Conservation (phyloP, 2,888 invertebrate species). For the Strigamia crassipes region DNA sequence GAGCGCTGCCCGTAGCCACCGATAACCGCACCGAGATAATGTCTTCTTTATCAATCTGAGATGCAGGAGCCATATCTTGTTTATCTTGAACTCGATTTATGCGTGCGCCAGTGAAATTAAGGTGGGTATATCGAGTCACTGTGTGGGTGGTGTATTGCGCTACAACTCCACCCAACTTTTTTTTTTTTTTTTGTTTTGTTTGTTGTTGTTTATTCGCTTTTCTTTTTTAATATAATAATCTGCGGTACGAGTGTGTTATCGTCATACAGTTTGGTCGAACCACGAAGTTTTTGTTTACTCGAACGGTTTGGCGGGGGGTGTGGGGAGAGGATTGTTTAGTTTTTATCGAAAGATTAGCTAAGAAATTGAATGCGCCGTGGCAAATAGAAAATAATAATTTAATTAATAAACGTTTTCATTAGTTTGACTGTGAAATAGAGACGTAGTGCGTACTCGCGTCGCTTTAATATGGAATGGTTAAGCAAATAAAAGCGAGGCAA, state of each 20-base stretch:
- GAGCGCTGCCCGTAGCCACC: background rate
- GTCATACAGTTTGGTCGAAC: background rate
- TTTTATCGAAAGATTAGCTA: background rate
- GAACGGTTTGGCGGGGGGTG: background rate
- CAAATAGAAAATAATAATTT: background rate
- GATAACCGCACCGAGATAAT: constrained; percentile 8
- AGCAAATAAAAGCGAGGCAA: background rate
- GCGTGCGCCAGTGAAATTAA: constrained; percentile 12
- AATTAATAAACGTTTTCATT: background rate
- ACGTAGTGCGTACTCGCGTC: background rate
- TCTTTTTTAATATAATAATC: constrained; percentile 14
- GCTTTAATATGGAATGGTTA: background rate
- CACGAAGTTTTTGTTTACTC: background rate
- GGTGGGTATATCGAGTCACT: background rate
- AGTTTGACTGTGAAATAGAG: background rate
- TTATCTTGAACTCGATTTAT: constrained; percentile 23
- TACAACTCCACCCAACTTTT: background rate
- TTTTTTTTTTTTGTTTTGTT: background rate
- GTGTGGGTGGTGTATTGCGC: background rate
- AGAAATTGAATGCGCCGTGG: background rate
- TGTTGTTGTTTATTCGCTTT: background rate
- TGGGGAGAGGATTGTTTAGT: background rate
- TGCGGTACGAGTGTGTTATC: background rate
- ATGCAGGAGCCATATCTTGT: constrained; percentile 27
- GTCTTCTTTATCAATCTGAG: constrained; percentile 37